These are phyloP conservation scores for Cephus runcator DNA, from an alignment of 2,888 invertebrate genomes.

Conservation along the genomic window DNA sequence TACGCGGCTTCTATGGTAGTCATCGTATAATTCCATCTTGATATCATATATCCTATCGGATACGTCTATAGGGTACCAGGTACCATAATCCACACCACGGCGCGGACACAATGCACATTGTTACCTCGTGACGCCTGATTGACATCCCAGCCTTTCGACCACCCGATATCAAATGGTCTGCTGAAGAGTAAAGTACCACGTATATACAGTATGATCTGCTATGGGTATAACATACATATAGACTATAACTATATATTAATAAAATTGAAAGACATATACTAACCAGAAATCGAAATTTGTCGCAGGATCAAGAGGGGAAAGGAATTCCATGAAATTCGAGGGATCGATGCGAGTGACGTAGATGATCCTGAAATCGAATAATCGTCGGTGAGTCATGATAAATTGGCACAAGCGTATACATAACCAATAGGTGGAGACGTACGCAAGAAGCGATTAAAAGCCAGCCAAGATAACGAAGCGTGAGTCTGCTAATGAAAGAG, in stretches of 20 bases:
- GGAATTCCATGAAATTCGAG: background rate
- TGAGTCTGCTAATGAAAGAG: slow-evolving; percentile 47
- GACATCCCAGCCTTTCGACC: slow-evolving; percentile 35
- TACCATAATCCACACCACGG: slow-evolving; percentile 44
- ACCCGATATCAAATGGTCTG: background rate
- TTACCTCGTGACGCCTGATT: slow-evolving; percentile 48
- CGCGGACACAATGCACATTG: slow-evolving; percentile 47
- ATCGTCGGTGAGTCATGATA: background rate
- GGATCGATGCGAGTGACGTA: background rate
- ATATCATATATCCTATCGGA: slow-evolving; percentile 49
- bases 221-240: background rate
- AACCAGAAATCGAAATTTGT: background rate
- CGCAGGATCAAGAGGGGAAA: background rate
- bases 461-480: slow-evolving; percentile 44
- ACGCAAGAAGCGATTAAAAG: background rate
- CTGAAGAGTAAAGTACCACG: background rate
- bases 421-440: background rate
- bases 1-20: slow-evolving; percentile 39
- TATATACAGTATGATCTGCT: background rate
- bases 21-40: slow-evolving; percentile 44
- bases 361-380: background rate
- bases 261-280: background rate
- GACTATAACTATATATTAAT: background rate
- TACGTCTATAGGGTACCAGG: slow-evolving; percentile 44
- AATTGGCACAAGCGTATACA: background rate